A percentile compares a stretch with the other conserved stretches of the same genome.
Conservation (phyloP, 2,797 vertebrate species). For the Chaetodon trifasciatus region DNA sequence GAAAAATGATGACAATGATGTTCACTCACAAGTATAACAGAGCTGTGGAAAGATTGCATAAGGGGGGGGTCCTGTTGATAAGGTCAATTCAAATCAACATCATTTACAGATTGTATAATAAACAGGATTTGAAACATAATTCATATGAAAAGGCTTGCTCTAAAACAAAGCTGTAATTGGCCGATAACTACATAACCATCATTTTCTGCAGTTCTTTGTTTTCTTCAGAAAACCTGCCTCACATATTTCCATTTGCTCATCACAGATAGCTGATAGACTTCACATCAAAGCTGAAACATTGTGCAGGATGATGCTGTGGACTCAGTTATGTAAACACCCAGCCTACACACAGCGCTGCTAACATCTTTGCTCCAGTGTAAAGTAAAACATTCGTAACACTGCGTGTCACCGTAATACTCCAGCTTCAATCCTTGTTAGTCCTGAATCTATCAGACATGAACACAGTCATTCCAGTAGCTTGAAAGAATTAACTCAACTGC, state of each 20-base stretch:
- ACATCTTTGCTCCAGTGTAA: constrained; percentile 49
- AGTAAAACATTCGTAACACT: constrained; percentile 52
- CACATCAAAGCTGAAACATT: constrained; percentile 14
- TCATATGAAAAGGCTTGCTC: neutral
- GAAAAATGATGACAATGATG: neutral
- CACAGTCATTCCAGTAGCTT: neutral
- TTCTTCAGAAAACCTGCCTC: neutral
- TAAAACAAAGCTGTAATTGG: neutral
- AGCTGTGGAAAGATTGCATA: neutral
- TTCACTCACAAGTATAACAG: neutral
- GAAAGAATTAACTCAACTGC: neutral
- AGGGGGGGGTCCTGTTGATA: neutral
- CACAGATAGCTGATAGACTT: constrained; percentile 9
- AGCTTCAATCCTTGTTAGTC: neutral
- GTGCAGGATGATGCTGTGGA: constrained; percentile 18
- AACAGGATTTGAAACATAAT: neutral
- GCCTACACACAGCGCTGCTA: constrained; percentile 54
- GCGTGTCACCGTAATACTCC: constrained; percentile 14
- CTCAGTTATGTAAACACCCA: constrained; percentile 62
- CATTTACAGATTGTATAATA: neutral
- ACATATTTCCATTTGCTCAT: constrained; percentile 1
- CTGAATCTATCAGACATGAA: constrained; percentile 5
- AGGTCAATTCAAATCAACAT: neutral
- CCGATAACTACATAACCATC: neutral
- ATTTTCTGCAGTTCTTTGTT: neutral